phyloP scores from a whole-genome alignment of 2,888 invertebrate species.

The Andrena bucephala region DNA sequence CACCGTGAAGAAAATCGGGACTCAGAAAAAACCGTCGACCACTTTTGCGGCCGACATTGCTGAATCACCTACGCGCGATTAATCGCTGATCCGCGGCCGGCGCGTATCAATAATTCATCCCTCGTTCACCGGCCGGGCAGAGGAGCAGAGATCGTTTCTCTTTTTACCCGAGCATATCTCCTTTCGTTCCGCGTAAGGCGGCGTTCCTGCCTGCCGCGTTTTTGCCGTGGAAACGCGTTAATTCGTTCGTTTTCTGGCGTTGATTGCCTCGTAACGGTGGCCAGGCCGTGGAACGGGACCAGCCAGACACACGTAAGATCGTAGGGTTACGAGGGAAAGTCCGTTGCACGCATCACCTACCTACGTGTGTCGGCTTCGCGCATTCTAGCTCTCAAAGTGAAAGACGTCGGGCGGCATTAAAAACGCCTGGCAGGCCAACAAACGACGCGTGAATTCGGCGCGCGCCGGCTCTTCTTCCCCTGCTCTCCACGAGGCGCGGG shows the following conservation, averaged over 20 bases:
- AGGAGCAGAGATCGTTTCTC: background rate
- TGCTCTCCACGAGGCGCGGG: background rate
- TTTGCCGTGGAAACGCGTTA: constrained; percentile 6
- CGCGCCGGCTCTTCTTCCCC: background rate
- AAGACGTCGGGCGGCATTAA: constrained; percentile 73
- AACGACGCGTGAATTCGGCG: constrained; percentile 32
- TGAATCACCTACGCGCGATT: constrained; percentile 17
- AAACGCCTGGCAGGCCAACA: constrained; percentile 53
- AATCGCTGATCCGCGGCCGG: background rate
- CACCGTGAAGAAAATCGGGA: background rate
- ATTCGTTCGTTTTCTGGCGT: constrained; percentile 47
- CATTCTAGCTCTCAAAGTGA: constrained; percentile 81
- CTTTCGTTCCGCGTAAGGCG: constrained; percentile 2
- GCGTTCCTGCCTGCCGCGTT: background rate
- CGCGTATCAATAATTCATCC: constrained; percentile 26
- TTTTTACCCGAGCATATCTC: constrained; percentile 20
- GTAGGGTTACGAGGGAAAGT: constrained; percentile 82
- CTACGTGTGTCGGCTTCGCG: constrained; percentile 79
- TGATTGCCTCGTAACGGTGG: constrained; percentile 40
- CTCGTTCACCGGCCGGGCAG: background rate
- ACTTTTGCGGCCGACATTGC: constrained; percentile 16
- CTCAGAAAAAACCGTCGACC: background rate
- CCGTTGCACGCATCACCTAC: constrained; percentile 76
- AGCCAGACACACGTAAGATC: constrained; percentile 63
- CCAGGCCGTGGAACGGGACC: constrained; percentile 55